Evolutionary conservation across 2,113 vertebrate genomes (phyloP).

Genomic region (Pandion haliaetus): DNA sequence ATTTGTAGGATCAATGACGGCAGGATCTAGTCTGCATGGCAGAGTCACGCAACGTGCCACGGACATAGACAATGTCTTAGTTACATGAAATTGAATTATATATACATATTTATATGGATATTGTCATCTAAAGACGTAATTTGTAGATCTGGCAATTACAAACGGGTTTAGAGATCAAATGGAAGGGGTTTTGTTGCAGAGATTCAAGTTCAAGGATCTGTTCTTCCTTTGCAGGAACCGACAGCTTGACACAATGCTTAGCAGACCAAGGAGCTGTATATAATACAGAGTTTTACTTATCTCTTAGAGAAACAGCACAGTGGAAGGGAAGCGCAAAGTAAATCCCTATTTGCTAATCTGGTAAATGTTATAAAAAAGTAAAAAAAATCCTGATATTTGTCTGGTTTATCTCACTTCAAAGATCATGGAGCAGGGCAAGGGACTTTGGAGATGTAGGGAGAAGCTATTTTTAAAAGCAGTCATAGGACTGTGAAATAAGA

Average conservation of each 20-base stretch:
- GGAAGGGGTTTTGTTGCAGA: not conserved
- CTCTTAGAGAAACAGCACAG: not conserved
- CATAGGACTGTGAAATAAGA: not conserved
- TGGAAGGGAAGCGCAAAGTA: not conserved
- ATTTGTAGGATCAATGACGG: not conserved
- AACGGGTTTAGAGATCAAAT: not conserved
- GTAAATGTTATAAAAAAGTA: not conserved
- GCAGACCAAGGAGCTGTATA: not conserved
- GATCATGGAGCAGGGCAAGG: not conserved
- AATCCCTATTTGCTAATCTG: conserved; percentile 33
- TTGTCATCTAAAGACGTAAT: not conserved
- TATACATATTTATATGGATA: not conserved
- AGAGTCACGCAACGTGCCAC: fast-evolving
- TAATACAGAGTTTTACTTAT: not conserved
- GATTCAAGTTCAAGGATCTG: not conserved
- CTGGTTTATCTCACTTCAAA: conserved; percentile 49
- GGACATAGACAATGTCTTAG: not conserved
- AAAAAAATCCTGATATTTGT: not conserved
- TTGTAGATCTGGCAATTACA: not conserved
- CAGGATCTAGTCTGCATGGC: not conserved
- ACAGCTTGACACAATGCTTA: not conserved
- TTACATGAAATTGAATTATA: too few species aligned
- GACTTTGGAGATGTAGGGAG: not conserved
- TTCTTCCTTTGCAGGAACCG: not conserved
- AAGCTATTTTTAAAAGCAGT: conserved; percentile 4